A percentile compares a stretch with the other conserved stretches of the same genome.
Evolutionary conservation across 2,797 vertebrate species (phyloP).

Genomic region (Manis javanica): DNA sequence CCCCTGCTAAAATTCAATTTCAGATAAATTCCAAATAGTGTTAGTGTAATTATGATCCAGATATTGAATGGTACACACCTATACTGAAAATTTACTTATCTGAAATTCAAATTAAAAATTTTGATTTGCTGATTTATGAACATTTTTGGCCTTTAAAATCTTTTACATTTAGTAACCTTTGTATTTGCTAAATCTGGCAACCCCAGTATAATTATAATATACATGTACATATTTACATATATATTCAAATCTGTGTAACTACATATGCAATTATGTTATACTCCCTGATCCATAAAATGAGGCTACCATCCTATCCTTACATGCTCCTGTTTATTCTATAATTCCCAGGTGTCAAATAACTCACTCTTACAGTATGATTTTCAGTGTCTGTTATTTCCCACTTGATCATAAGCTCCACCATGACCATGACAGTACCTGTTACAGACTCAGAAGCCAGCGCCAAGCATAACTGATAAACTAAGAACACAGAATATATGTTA

Average conservation of each 20-base stretch:
- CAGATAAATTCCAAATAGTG: background rate
- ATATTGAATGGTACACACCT: background rate
- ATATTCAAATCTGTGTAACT: background rate
- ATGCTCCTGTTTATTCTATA: background rate
- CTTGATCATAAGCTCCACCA: background rate
- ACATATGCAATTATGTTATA: background rate
- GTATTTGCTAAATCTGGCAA: background rate
- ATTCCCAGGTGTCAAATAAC: background rate
- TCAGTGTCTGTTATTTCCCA: background rate
- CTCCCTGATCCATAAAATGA: background rate
- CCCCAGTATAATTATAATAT: background rate
- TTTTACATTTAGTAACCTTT: too few species aligned
- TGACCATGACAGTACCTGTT: background rate
- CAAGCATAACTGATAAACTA: background rate
- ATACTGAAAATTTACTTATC: background rate
- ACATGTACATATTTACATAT: background rate
- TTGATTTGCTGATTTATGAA: too few species aligned
- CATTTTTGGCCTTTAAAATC: too few species aligned
- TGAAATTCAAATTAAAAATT: slow-evolving; percentile 33
- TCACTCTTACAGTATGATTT: background rate
- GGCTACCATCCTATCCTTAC: background rate
- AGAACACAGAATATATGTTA: background rate
- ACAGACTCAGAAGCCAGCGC: background rate
- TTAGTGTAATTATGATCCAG: background rate
- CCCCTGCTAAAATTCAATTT: background rate